Evolutionary conservation across 2,888 invertebrate genomes (phyloP), one percentile per base, ranked within the genome.

Genomic region (Quadroppia sp.): DNA sequence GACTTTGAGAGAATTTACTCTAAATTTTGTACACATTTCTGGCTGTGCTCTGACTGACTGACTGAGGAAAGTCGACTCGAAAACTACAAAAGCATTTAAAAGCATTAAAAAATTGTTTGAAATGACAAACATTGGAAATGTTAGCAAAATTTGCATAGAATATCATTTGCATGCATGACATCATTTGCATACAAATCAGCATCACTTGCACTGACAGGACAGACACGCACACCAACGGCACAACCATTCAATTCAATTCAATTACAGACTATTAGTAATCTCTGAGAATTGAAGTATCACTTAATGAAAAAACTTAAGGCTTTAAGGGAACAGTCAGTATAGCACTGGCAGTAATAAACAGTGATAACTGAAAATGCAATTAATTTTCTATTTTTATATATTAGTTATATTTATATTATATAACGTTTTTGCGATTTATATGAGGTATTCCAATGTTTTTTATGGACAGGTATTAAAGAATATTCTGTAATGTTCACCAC

Each of bases 221-320:
- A 36, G 36, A 4, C 59, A 59, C 59, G 59, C 59, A 59, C 59
- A 59, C 3, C 23, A 56, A 56, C 7, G 20, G 50, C 17, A 50
- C 50, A 50, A 56, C 9, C 11, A 56, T 56, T 56, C 13, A 25
- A 56, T 56, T 36, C 17, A 64, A 64, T 64, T 64, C 64, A 64
- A 64, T 64, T 64, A 64, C n/a, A 32, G 13, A 17, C 36, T 32
- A 64, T 64, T 64, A 64, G 64, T 64, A 64, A 64, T 64, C 64
- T n/a, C 32, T 36, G n/a, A 64, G 64, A 64, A 64, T 36, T 64
- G 36, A 64, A 64, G 64, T 64, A 64, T 64, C 64, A 20, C 64
- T 36, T 64, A 64, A 64, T 64, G 64, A 36, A 64, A 36, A 64
- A 64, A 7, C 20, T 17, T 64, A 30, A 15, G 64, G 7, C 30